These are phyloP conservation scores for Hystrix brachyura DNA, from an alignment of 2,113 vertebrate species.

Conservation along the genomic window DNA sequence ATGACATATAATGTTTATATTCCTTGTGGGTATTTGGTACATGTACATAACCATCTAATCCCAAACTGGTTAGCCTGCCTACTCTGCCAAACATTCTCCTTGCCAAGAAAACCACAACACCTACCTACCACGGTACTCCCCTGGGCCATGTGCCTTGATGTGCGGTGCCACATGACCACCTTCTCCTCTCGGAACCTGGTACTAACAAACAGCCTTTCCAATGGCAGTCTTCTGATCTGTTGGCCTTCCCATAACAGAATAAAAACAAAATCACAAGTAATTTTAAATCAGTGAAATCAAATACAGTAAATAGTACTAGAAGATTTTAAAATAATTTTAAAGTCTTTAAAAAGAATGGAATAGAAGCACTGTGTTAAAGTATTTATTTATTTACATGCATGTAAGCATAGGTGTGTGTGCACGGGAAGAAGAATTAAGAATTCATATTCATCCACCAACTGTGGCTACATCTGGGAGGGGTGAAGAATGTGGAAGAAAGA, in stretches of 20 bases:
- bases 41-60: neutral
- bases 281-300: neutral
- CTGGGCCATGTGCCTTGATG: neutral
- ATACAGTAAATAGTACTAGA: neutral
- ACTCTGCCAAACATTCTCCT: too few relatives aligned
- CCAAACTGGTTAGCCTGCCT: neutral
- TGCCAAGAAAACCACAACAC: neutral
- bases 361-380: neutral
- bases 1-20: neutral
- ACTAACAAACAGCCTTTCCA: neutral
- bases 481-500: too few relatives aligned
- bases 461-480: too few relatives aligned
- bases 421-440: neutral
- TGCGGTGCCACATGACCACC: accelerated
- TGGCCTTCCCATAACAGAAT: neutral
- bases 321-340: neutral
- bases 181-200: neutral
- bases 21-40: neutral
- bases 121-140: neutral
- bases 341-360: neutral
- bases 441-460: neutral
- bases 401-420: neutral
- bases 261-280: neutral
- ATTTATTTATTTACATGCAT: neutral
- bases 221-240: neutral